phyloP scores from a whole-genome alignment of 1,140 invertebrate species.

The Drosophila prosaltans region DNA sequence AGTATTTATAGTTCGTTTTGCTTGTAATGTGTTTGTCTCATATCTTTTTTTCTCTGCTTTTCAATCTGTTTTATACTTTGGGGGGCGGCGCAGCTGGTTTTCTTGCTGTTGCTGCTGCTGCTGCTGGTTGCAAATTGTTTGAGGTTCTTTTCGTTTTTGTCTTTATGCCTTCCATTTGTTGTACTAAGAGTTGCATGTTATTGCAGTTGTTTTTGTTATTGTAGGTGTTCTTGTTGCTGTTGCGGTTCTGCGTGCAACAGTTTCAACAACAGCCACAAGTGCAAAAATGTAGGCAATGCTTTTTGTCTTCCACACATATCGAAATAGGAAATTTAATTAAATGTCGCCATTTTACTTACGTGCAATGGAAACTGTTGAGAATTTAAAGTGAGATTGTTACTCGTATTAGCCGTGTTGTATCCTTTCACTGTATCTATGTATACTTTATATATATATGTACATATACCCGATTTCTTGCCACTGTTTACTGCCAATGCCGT shows the following conservation, averaged over 20 bases:
- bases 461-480: slow-evolving; percentile 25
- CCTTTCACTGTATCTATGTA: slow-evolving; percentile 30
- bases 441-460: slow-evolving; percentile 21
- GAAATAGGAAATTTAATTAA: slow-evolving; percentile 76
- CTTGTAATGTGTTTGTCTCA: not conserved
- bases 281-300: slow-evolving; percentile 62
- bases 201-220: slow-evolving; percentile 46
- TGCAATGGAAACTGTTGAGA: slow-evolving; percentile 32
- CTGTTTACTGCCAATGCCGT: slow-evolving; percentile 8
- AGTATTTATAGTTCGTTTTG: slow-evolving; percentile 9
- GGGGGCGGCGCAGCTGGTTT: slow-evolving; percentile 56
- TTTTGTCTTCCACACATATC: slow-evolving; percentile 37
- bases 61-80: slow-evolving; percentile 27
- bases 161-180: slow-evolving; percentile 14
- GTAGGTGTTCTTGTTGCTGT: slow-evolving; percentile 30
- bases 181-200: slow-evolving; percentile 43
- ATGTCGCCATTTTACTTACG: slow-evolving; percentile 49
- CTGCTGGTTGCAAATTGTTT: slow-evolving; percentile 61
- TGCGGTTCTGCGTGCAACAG: slow-evolving; percentile 67
- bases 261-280: slow-evolving; percentile 11
- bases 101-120: slow-evolving; percentile 40
- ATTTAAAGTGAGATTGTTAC: slow-evolving; percentile 23
- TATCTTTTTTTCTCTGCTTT: slow-evolving; percentile 3
- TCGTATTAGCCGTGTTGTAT: not conserved
- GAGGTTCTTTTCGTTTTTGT: slow-evolving; percentile 38